These are phyloP conservation scores for Chamaetylas fuelleborni DNA, from an alignment of 2,113 vertebrate genomes.

Conservation along the genomic window DNA sequence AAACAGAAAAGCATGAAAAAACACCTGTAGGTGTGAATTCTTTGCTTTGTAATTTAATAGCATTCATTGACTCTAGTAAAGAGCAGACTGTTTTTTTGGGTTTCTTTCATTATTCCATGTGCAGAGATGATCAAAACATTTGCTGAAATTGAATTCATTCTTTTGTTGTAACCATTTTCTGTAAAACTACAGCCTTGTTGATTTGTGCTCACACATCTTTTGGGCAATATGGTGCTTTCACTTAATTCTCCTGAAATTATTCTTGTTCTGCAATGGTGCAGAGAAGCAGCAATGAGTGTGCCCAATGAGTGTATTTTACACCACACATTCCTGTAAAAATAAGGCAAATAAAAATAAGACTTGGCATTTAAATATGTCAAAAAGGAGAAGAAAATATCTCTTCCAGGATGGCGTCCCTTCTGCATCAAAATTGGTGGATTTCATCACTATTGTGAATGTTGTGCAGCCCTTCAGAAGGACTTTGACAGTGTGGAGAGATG, in stretches of 20 bases:
- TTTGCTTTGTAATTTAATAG: neutral
- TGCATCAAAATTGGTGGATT: neutral
- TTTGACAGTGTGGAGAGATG: fast-evolving
- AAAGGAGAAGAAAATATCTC: neutral
- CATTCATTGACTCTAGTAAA: neutral
- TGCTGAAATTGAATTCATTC: neutral
- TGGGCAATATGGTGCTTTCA: neutral
- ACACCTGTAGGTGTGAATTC: neutral
- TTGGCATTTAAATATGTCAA: neutral
- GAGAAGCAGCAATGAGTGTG: neutral
- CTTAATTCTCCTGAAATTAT: neutral
- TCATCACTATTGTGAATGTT: neutral
- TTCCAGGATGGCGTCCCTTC: neutral
- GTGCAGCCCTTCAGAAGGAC: neutral
- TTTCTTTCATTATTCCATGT: neutral
- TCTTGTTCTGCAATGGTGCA: neutral
- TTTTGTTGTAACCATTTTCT: neutral
- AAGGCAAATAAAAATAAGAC: neutral
- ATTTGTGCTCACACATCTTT: neutral
- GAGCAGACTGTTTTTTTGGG: neutral
- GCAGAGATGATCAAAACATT: conserved; percentile 9
- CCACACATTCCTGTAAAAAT: neutral
- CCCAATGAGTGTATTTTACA: neutral
- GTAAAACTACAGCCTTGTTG: neutral
- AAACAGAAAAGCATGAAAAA: neutral